phyloP scores from a whole-genome alignment of 2,113 vertebrate genomes.

The Callipepla californica region DNA sequence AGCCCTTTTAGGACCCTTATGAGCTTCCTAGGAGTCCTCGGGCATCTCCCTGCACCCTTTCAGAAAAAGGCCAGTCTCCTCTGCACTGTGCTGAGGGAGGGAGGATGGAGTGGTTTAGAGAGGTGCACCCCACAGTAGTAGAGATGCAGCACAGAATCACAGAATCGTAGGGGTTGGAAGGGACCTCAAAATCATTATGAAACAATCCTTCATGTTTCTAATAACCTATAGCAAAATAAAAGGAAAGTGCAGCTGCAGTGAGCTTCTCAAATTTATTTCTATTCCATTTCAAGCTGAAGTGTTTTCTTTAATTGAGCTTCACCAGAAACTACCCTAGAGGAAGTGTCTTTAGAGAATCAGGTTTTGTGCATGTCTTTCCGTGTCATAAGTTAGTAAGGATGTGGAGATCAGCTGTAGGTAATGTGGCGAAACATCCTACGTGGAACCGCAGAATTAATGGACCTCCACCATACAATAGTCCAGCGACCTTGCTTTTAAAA shows the following conservation, averaged over 20 bases:
- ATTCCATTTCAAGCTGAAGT: background rate
- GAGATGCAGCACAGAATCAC: background rate
- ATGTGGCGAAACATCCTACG: background rate
- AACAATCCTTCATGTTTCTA: background rate
- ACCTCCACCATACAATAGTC: background rate
- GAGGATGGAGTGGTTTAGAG: background rate
- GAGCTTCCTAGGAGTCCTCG: background rate
- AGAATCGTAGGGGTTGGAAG: too few relatives aligned
- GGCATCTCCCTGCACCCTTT: background rate
- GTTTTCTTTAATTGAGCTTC: background rate
- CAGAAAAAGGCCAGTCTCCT: background rate
- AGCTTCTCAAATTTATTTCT: background rate
- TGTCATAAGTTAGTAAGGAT: background rate
- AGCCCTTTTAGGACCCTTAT: background rate
- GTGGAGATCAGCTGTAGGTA: background rate
- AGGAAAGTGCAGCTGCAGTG: background rate
- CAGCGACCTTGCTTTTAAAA: constrained; percentile 1
- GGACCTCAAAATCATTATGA: background rate
- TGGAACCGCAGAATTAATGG: background rate
- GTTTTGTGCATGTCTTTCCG: background rate
- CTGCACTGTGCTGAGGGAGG: background rate
- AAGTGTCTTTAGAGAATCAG: background rate
- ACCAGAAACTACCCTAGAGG: background rate
- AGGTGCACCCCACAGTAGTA: background rate
- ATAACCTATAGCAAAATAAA: background rate